Conservation (phyloP, 2,113 vertebrate genomes). For the Gasterosteus nipponicus region DNA sequence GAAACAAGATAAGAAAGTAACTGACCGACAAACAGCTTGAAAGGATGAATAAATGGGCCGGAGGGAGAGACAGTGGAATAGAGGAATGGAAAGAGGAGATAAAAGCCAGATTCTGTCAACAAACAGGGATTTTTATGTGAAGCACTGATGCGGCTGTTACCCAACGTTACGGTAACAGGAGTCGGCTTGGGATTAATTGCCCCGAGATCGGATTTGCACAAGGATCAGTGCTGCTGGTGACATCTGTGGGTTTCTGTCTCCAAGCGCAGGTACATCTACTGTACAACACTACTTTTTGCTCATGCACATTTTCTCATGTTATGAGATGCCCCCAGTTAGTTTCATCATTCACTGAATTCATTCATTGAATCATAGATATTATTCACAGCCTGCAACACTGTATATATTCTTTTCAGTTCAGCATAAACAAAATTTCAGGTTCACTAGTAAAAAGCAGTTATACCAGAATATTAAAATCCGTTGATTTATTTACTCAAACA, state of each 20-base stretch:
- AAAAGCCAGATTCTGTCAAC: constrained; percentile 68
- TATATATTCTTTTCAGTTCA: neutral
- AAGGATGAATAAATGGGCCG: constrained; percentile 26
- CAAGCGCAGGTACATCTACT: neutral
- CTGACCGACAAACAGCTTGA: constrained; percentile 24
- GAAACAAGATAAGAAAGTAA: constrained; percentile 50
- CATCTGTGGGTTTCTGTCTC: neutral
- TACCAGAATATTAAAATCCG: neutral
- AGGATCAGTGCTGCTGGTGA: constrained; percentile 6
- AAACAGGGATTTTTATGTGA: constrained; percentile 50
- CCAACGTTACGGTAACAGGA: constrained; percentile 59
- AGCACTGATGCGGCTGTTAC: constrained; percentile 52
- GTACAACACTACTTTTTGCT: neutral
- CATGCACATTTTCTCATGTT: neutral
- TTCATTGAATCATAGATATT: neutral
- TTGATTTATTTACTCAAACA: neutral
- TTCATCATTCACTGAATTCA: neutral
- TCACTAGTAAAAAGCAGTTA: neutral
- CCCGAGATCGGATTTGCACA: constrained; percentile 27
- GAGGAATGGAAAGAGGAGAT: constrained; percentile 49
- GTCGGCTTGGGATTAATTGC: constrained; percentile 33
- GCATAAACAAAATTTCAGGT: neutral
- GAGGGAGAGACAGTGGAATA: constrained; percentile 13
- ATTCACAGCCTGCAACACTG: neutral
- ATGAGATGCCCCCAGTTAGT: neutral